phyloP scores from a whole-genome alignment of 2,113 vertebrate genomes.

The Diadophis punctatus region DNA sequence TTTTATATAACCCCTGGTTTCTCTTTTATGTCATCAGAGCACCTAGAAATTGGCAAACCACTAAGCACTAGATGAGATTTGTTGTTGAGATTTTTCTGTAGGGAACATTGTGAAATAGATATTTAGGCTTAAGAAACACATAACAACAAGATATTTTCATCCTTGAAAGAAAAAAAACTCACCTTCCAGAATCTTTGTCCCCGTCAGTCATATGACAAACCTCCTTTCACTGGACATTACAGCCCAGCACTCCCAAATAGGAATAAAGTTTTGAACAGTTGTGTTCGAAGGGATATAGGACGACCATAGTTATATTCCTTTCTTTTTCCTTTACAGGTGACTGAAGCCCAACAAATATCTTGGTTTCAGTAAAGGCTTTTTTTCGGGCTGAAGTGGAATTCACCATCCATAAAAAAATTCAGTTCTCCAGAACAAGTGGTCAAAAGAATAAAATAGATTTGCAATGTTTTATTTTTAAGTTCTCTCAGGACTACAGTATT shows the following conservation, averaged over 20 bases:
- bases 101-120: neutral
- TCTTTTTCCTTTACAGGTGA: constrained; percentile 60
- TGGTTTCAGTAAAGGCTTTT: constrained; percentile 39
- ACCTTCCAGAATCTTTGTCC: neutral
- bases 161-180: neutral
- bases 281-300: constrained; percentile 23
- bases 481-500: constrained; percentile 70
- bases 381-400: constrained; percentile 32
- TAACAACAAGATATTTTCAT: neutral
- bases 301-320: constrained; percentile 11
- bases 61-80: neutral
- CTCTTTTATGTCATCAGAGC: neutral
- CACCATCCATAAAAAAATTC: constrained; percentile 52
- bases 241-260: neutral
- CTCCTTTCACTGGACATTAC: neutral
- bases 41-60: neutral
- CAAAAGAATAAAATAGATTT: constrained; percentile 61
- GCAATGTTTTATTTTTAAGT: constrained; percentile 33
- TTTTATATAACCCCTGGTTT: neutral
- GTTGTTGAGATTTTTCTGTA: neutral
- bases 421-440: constrained; percentile 57
- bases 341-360: constrained; percentile 37
- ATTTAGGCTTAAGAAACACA: neutral
- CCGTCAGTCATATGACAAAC: neutral
- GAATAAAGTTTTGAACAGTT: neutral